phyloP scores from a whole-genome alignment of 2,797 vertebrate genomes.

The Takifugu rubripes region DNA sequence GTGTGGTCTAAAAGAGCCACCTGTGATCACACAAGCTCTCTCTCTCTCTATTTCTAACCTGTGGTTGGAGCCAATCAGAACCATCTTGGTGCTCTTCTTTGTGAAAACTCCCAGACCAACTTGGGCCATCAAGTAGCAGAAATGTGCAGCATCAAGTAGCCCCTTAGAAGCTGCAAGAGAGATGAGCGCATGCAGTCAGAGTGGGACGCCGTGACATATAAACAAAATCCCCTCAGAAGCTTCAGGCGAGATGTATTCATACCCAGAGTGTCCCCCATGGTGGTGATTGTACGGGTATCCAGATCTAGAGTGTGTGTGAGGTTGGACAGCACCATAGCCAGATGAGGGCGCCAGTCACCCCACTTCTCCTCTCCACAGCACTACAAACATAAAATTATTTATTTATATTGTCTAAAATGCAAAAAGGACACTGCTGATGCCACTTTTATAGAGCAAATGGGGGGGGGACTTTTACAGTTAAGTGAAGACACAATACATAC shows the following conservation, averaged over 20 bases:
- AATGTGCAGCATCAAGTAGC: conserved; percentile 91
- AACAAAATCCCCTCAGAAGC: background rate
- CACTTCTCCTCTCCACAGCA: conserved; percentile 98
- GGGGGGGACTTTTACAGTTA: background rate
- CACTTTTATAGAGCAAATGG: background rate
- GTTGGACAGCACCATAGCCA: conserved; percentile 98
- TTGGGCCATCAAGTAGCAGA: conserved; percentile 98
- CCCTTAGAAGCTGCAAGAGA: conserved; percentile 84
- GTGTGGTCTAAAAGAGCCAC: background rate
- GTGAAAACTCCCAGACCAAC: conserved; percentile 90
- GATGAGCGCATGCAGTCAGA: background rate
- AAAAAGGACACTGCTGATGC: background rate
- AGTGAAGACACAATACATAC: conserved; percentile 66
- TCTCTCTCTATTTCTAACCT: conserved; percentile 73
- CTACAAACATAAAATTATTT: conserved; percentile 51
- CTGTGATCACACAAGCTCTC: background rate
- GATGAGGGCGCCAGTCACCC: conserved; percentile 97
- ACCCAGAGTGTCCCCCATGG: conserved; percentile 98
- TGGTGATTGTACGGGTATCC: conserved; percentile 89
- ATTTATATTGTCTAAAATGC: background rate
- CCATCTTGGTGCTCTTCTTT: conserved; percentile 93
- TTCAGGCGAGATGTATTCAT: conserved; percentile 27
- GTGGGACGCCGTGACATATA: background rate
- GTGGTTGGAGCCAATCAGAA: conserved; percentile 92
- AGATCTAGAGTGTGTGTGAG: conserved; percentile 87